phyloP scores from a whole-genome alignment of 2,113 vertebrate species.

The Lynx canadensis region DNA sequence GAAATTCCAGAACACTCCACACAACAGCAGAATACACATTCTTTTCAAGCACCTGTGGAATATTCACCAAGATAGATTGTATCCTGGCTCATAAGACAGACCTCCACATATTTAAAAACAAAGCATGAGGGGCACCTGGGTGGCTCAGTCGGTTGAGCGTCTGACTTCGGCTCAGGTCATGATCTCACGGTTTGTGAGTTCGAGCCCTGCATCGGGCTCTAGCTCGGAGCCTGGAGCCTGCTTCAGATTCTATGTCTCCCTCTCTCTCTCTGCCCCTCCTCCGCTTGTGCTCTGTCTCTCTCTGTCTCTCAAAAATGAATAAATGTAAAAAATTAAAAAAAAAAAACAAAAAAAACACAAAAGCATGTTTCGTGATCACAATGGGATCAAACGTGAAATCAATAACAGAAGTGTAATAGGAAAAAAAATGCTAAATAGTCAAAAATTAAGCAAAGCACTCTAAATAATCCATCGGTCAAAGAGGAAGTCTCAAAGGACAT shows the following conservation, averaged over 20 bases:
- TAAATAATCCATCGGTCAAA: slow-evolving; percentile 27
- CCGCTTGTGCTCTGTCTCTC: no score
- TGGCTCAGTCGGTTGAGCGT: no score
- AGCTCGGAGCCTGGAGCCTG: no score
- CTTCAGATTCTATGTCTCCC: no score
- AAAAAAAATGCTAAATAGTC: not conserved
- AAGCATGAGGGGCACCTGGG: not conserved
- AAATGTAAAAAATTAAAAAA: no score
- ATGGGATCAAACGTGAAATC: not conserved
- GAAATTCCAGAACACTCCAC: not conserved
- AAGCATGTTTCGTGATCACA: not conserved
- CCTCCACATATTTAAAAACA: not conserved
- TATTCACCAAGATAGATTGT: not conserved
- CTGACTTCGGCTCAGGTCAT: no score
- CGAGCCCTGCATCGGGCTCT: no score
- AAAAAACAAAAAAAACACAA: not conserved
- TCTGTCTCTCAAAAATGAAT: no score
- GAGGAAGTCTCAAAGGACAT: not conserved
- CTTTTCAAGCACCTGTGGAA: not conserved
- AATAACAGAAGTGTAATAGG: not conserved
- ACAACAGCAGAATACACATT: not conserved
- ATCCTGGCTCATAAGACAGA: slow-evolving; percentile 28
- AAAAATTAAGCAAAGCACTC: slow-evolving; percentile 13
- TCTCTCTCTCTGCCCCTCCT: no score
- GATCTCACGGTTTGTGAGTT: no score